These are phyloP conservation scores for Apteryx owenii DNA, from an alignment of 2,113 vertebrate species.

Conservation along the genomic window DNA sequence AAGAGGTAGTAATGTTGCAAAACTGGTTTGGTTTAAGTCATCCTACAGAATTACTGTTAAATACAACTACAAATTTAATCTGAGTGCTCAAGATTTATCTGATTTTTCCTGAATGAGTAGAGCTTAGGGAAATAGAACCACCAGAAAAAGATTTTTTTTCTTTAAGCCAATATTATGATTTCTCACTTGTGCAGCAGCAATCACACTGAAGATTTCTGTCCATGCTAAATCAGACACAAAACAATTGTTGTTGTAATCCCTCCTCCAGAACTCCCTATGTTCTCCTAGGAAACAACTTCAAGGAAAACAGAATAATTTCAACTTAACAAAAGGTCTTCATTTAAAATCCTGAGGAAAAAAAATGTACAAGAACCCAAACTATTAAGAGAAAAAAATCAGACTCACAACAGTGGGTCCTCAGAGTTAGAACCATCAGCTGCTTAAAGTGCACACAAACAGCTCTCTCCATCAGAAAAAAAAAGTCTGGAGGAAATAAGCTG, in stretches of 20 bases:
- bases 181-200: conserved; percentile 10
- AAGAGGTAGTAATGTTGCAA: conserved; percentile 63
- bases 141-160: not conserved
- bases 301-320: not conserved
- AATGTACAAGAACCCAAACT: not conserved
- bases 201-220: not conserved
- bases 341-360: conserved; percentile 41
- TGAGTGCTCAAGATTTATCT: not conserved
- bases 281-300: conserved; percentile 21
- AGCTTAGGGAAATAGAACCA: not conserved
- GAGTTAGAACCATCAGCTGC: conserved; percentile 22
- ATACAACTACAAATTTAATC: not conserved
- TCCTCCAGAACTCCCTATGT: conserved; percentile 25
- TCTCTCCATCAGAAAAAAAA: not conserved
- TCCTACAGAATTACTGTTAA: not conserved
- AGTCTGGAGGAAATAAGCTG: not conserved
- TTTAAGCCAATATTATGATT: not conserved
- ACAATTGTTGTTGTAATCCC: not conserved
- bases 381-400: not conserved
- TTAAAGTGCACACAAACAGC: conserved; percentile 43
- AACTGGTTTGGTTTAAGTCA: not conserved
- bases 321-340: not conserved
- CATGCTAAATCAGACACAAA: not conserved
- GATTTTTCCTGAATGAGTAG: not conserved
- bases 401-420: not conserved